Evolutionary conservation across 2,888 invertebrate genomes (phyloP), one percentile per base, ranked within the genome.

Genomic region (Ormyrus labotus): DNA sequence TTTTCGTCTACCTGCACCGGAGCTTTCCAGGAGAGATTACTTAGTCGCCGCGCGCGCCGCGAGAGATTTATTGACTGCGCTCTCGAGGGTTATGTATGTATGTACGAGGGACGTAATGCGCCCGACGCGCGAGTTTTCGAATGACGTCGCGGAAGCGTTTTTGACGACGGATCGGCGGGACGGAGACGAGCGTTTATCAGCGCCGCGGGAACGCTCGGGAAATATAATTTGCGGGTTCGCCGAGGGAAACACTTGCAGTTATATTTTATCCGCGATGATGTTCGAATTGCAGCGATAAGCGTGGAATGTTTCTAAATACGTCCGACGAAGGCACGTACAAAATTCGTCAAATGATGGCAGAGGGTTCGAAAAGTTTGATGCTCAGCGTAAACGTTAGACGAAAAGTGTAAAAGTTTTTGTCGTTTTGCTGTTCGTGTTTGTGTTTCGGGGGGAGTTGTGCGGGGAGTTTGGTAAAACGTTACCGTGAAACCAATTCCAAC

Each of bases 401-500:
- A 45, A 6, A 45, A 13, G 60, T 61, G 61, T 45, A 67, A 7
- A 10, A 19, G 10, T 61, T 47, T 47, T 5, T 57, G 53, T 68
- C 47, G 53, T 48, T 64, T 65, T 34, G 19, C 19, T 19, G 73
- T 53, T 48, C 51, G 57, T 70, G 70, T 70, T 48, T 80, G 64
- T 57, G 51, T 67, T 72, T 50, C 72, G 68, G 65, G 70, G 78
- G 70, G 78, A 81, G 61, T 75, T 75, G 8, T 19, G 9, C 51
- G 67, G 53, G 1, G 19, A 19, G 19, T 19, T 65, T 67, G 61
- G 68, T 57, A 63, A 80, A 80, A 81, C 94, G 96, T 96, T 92
- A 98, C 98, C 93, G 97, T 98, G 89, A 98, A 96, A 58, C 98
- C 98, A 86, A 98, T 98, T 74, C 98, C 98, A 73, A 98, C 98